Evolutionary conservation across 1,140 invertebrate species (phyloP), one percentile per base, ranked within the genome.

Genomic region (Ceratina japonica): DNA sequence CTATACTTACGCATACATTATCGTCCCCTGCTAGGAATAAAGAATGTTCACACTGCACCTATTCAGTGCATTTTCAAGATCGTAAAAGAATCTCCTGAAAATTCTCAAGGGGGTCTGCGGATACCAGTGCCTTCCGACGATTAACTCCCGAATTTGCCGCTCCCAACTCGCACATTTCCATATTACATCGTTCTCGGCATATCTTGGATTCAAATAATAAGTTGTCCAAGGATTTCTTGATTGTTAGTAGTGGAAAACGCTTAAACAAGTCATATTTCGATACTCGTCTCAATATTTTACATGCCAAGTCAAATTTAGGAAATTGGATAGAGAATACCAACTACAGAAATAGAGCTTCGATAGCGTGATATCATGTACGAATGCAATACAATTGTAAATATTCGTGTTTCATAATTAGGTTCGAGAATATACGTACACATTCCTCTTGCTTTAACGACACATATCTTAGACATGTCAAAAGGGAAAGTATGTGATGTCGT

Each of bases 1-100:
- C 70, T 91, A 81, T 87, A 83, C 86, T 91, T 88, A 77, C 88
- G 88, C 89, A 92, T 92, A 91, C 73, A 92, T 92, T 92, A 90
- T 85, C 86, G 85, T 89, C 85, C 91, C 89, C 89, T 85, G 80
- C 73, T 80, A 65, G 16, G 56, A 61, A 54, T 65, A 63, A 83
- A 82, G 80, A 85, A 82, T 87, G 80, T 86, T 86, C 63, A 66
- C 70, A 77, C 63, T 75, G 22, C 62, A 79, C 72, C 73, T 71
- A 80, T 68, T 70, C 84, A 85, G 70, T 88, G 80, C 54, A 68
- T 89, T 91, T 91, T 81, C 81, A 92, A 90, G 91, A 91, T 69
- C 62, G 62, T 76, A 13, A 65, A 70, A 61, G 71, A 82, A 75
- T 58, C 31, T 58, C 1, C 31, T 61, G 18, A 82, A 56, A 44